These are phyloP conservation scores for Haliaeetus leucogaster DNA, from an alignment of 2,113 vertebrate genomes.

Conservation along the genomic window DNA sequence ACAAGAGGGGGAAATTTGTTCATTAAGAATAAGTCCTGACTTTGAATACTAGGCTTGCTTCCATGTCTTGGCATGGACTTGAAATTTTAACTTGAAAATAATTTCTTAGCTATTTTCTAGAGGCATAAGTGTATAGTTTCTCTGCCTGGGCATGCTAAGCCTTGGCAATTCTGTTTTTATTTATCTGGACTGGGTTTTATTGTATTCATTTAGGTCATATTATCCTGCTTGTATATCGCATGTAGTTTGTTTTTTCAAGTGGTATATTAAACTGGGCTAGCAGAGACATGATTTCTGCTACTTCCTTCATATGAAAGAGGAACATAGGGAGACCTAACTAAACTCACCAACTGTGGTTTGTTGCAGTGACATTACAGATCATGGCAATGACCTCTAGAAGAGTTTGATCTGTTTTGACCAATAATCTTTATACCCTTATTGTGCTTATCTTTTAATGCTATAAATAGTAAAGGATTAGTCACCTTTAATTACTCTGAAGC, in stretches of 20 bases:
- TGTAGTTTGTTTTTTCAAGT: slow-evolving; percentile 58
- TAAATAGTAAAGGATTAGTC: slow-evolving; percentile 53
- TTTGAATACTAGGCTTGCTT: neutral
- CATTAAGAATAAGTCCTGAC: neutral
- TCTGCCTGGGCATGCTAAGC: slow-evolving; percentile 52
- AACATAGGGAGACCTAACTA: slow-evolving; percentile 21
- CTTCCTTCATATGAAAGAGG: slow-evolving; percentile 26
- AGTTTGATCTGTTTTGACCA: slow-evolving; percentile 51
- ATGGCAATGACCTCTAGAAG: slow-evolving; percentile 8
- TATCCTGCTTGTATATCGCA: slow-evolving; percentile 33
- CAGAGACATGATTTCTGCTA: slow-evolving; percentile 59
- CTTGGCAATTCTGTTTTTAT: slow-evolving; percentile 59
- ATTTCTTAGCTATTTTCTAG: slow-evolving; percentile 49
- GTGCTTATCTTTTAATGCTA: neutral
- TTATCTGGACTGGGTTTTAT: slow-evolving; percentile 49
- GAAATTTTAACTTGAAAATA: slow-evolving; percentile 31
- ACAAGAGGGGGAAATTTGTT: neutral
- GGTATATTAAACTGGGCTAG: slow-evolving; percentile 42
- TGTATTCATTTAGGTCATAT: slow-evolving; percentile 51
- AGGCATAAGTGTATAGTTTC: neutral
- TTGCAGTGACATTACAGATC: slow-evolving; percentile 35
- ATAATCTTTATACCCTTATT: slow-evolving; percentile 41
- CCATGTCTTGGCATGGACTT: neutral
- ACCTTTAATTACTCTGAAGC: slow-evolving; percentile 37
- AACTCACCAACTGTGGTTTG: slow-evolving; percentile 22